Evolutionary conservation across 1,140 invertebrate species (phyloP).

Genomic region (Cardiocondyla obscurior): DNA sequence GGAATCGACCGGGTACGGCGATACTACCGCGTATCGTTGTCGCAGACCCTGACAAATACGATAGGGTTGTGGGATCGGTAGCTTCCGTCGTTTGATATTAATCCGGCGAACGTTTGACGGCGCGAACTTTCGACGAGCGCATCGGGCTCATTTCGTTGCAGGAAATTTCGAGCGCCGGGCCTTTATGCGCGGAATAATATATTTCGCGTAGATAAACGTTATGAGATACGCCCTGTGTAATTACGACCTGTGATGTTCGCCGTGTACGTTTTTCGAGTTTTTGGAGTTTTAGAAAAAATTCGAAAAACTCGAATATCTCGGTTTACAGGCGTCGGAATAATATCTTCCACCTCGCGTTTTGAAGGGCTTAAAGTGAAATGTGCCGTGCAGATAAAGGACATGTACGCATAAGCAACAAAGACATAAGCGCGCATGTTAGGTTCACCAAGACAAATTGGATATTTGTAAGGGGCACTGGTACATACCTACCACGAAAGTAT

Average conservation of each 20-base stretch:
- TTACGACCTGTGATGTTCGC: slow-evolving; percentile 16
- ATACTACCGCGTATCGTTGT: not conserved
- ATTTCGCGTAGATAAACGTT: slow-evolving; percentile 25
- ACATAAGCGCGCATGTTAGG: too few species aligned
- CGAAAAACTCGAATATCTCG: too few species aligned
- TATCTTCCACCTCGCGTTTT: too few species aligned
- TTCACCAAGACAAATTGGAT: slow-evolving; percentile 7
- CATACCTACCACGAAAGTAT: not conserved
- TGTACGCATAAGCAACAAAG: not conserved
- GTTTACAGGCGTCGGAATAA: too few species aligned
- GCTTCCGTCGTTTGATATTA: not conserved
- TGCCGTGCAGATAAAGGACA: not conserved
- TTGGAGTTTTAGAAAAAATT: too few species aligned
- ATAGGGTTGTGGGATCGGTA: not conserved
- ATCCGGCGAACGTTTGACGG: not conserved
- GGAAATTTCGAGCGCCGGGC: slow-evolving; percentile 1
- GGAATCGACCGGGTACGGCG: not conserved
- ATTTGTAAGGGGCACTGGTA: not conserved
- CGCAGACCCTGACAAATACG: not conserved
- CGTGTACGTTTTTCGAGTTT: too few species aligned
- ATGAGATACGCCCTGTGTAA: slow-evolving; percentile 38
- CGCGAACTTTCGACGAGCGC: not conserved
- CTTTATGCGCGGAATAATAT: slow-evolving; percentile 26
- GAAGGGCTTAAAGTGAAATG: too few species aligned
- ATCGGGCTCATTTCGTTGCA: slow-evolving; percentile 22